phyloP scores from a whole-genome alignment of 1,140 invertebrate genomes.

The Vanessa atalanta region DNA sequence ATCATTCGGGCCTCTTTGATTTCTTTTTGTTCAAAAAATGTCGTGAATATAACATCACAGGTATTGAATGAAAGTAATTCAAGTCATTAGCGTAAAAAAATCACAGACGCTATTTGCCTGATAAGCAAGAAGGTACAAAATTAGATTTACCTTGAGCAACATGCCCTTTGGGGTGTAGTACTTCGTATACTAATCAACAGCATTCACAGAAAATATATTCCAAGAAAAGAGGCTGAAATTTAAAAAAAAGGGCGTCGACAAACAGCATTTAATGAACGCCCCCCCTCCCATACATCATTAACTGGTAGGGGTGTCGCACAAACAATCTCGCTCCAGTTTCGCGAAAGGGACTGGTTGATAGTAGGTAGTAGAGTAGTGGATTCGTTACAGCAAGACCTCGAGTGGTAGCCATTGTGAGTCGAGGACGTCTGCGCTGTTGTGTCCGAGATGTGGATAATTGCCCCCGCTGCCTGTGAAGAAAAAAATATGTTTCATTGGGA shows the following conservation, averaged over 20 bases:
- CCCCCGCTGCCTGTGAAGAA: conserved; percentile 58
- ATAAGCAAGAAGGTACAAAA: conserved; percentile 51
- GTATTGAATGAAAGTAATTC: conserved; percentile 38
- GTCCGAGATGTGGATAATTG: conserved; percentile 78
- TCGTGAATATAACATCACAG: conserved; percentile 22
- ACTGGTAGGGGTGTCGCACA: conserved; percentile 71
- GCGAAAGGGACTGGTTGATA: conserved; percentile 73
- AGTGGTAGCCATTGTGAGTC: conserved; percentile 74
- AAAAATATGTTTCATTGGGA: conserved; percentile 56
- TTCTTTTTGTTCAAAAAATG: conserved; percentile 7
- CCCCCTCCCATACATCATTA: conserved; percentile 72
- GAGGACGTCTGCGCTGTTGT: conserved; percentile 73
- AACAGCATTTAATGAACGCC: conserved; percentile 71
- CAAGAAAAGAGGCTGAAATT: conserved; percentile 52
- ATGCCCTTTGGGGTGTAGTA: conserved; percentile 44
- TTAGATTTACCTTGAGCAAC: conserved; percentile 50
- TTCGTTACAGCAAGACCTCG: conserved; percentile 76
- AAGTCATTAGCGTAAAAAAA: conserved; percentile 51
- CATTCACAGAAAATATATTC: conserved; percentile 58
- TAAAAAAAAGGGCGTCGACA: conserved; percentile 60
- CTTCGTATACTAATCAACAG: conserved; percentile 56
- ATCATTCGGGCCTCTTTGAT: conserved; percentile 30
- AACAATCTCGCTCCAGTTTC: conserved; percentile 76
- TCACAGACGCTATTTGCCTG: conserved; percentile 39
- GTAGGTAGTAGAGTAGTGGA: conserved; percentile 69